Percentiles rank a stretch among this genome's conserved stretches.
phyloP scores from a whole-genome alignment of 2,888 invertebrate genomes.

The Eulithis prunata region DNA sequence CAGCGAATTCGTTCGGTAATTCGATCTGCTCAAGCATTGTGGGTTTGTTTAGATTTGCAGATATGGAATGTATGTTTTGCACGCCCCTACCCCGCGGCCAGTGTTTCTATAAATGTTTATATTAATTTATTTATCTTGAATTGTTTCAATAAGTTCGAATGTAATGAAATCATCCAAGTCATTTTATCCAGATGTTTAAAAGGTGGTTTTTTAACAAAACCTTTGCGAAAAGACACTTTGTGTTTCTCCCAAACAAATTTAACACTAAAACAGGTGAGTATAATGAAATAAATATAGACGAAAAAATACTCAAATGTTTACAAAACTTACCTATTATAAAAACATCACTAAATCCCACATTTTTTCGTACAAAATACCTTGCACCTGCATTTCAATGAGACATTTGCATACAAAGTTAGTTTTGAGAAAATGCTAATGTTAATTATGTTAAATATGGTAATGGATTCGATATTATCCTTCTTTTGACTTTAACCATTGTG shows the following conservation, averaged over 20 bases:
- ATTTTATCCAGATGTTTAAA: neutral
- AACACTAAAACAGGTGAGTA: no score
- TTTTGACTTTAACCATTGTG: constrained; percentile 55
- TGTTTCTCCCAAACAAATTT: no score
- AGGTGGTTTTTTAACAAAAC: neutral
- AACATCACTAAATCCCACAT: neutral
- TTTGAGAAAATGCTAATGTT: constrained; percentile 65
- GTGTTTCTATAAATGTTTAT: constrained; percentile 24
- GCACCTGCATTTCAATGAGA: constrained; percentile 65
- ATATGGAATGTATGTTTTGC: constrained; percentile 56
- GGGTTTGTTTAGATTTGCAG: constrained; percentile 64
- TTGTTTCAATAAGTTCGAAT: constrained; percentile 5
- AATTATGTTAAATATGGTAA: constrained; percentile 79
- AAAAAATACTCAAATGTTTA: neutral
- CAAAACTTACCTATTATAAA: constrained; percentile 7
- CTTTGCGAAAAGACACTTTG: no score
- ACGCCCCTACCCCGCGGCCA: constrained; percentile 36
- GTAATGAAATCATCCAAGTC: constrained; percentile 3
- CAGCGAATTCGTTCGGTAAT: constrained; percentile 69
- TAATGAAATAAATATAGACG: no score
- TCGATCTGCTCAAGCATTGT: constrained; percentile 61
- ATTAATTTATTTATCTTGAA: constrained; percentile 13
- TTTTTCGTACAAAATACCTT: constrained; percentile 29
- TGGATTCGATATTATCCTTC: constrained; percentile 74
- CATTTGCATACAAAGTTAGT: constrained; percentile 78